phyloP scores from a whole-genome alignment of 2,888 invertebrate species.

The Lamproptera curius region DNA sequence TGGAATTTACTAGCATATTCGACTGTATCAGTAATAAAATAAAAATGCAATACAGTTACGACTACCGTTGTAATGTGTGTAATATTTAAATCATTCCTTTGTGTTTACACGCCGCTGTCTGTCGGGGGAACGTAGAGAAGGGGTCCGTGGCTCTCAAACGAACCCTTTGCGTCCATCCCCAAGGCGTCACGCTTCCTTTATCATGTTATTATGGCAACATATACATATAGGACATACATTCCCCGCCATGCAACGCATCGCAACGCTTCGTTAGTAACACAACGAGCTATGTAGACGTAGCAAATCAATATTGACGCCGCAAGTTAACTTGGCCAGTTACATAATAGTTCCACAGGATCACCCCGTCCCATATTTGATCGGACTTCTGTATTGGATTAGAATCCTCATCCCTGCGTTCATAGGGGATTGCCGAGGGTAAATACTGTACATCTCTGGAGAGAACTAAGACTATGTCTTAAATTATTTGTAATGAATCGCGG shows the following conservation, averaged over 20 bases:
- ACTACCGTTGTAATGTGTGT: constrained; percentile 19
- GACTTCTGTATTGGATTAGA: constrained; percentile 52
- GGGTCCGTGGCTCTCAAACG: constrained; percentile 22
- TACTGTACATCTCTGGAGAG: too few relatives aligned
- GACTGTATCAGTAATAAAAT: too few relatives aligned
- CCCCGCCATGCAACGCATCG: constrained; percentile 9
- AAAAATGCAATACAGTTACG: neutral
- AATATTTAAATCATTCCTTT: constrained; percentile 26
- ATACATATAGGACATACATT: constrained; percentile 16
- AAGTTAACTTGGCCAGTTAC: constrained; percentile 15
- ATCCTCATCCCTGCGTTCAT: constrained; percentile 5
- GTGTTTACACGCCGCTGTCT: constrained; percentile 25
- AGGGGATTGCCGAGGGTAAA: constrained; percentile 6
- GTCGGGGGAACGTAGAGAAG: constrained; percentile 26
- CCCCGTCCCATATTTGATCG: constrained; percentile 51
- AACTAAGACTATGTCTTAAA: too few relatives aligned
- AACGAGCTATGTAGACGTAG: constrained; percentile 10
- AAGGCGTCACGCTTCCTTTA: constrained; percentile 24
- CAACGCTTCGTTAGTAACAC: neutral
- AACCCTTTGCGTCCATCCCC: constrained; percentile 23
- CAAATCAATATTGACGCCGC: constrained; percentile 19
- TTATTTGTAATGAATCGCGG: too few relatives aligned
- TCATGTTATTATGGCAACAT: constrained; percentile 25
- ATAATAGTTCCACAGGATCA: constrained; percentile 17
- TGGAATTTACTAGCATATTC: too few relatives aligned